Base-by-base conservation (phyloP, 2,888 invertebrate genomes). In the Spisula solida region DNA sequence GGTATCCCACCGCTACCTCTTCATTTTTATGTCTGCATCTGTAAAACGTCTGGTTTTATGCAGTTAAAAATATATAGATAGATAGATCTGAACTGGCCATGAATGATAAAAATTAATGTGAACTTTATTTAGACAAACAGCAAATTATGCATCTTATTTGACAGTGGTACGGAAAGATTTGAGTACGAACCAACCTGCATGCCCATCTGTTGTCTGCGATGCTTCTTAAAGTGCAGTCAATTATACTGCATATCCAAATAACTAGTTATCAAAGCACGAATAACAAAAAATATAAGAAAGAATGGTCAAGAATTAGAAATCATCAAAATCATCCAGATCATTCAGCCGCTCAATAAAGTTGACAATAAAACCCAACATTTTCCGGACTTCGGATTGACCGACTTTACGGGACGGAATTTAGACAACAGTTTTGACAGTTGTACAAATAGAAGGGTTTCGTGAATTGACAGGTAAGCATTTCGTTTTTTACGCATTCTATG, bases 271-370 rank as follows among this genome's bases (percentile, higher is more conserved):
- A n/a, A 8, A 25, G 5, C 25, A 25, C 10, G 25, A 66, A 66
- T 66, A 18, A 10, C n/a, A 66, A 25, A 66, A n/a, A 66, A 66
- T 66, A 12, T 25, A 12, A 66, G 2, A 66, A 66, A 66, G 10
- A 51, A 51, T 51, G 51, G 51, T 51, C 6, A 66, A 25, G 20
- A 66, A 66, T n/a, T 66, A 34, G 75, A 75, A 18, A 75, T 75
- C 75, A 75, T 31, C 29, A 75, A 75, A 75, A 31, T 31, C 75
- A 34, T 75, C 75, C 31, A 34, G 75, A 34, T 75, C 75, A 31
- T 75, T 34, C 75, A 75, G 75, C 75, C 75, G 75, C 75, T 75
- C 34, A 34, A 34, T 75, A 34, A 34, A 12, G 34, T 16, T 75
- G 18, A 2, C 18, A 34, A 75, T 66, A 66, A 75, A 34, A 34